phyloP scores from a whole-genome alignment of 2,797 vertebrate genomes.

The Parauchenoglanis ngamensis region DNA sequence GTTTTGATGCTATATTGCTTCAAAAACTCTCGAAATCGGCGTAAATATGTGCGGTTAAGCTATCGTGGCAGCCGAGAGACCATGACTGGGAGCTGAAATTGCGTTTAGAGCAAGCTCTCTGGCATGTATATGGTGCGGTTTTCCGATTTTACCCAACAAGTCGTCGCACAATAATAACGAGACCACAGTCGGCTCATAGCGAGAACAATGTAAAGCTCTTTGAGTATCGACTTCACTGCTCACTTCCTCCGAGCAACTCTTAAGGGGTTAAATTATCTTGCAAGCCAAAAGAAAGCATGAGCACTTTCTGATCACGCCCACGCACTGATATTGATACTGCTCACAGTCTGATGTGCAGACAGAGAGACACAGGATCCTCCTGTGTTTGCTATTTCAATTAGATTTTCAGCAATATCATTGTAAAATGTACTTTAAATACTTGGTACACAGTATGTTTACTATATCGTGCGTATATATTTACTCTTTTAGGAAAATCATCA shows the following conservation, averaged over 20 bases:
- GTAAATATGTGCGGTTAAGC: not conserved
- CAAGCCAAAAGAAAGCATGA: conserved; percentile 38
- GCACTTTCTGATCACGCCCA: conserved; percentile 64
- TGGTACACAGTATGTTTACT: not conserved
- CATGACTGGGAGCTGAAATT: not conserved
- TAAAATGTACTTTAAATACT: not conserved
- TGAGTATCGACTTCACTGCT: conserved; percentile 54
- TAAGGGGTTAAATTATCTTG: conserved; percentile 55
- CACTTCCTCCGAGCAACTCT: conserved; percentile 62
- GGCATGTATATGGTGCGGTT: conserved; percentile 33
- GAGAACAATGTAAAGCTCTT: conserved; percentile 56
- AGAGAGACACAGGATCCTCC: not conserved
- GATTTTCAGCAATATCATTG: not conserved
- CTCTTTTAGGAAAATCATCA: not conserved
- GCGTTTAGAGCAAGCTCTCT: not conserved
- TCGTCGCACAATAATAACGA: conserved; percentile 51
- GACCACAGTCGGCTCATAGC: conserved; percentile 70
- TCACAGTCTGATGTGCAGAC: not conserved
- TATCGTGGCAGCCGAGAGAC: not conserved
- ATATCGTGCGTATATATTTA: not conserved
- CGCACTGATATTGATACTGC: conserved; percentile 67
- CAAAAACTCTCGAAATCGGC: not conserved
- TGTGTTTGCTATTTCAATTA: not conserved
- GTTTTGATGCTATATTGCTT: no score
- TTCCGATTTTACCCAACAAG: conserved; percentile 41